Conservation (phyloP, 2,888 invertebrate species). For the Xestia c-nigrum region DNA sequence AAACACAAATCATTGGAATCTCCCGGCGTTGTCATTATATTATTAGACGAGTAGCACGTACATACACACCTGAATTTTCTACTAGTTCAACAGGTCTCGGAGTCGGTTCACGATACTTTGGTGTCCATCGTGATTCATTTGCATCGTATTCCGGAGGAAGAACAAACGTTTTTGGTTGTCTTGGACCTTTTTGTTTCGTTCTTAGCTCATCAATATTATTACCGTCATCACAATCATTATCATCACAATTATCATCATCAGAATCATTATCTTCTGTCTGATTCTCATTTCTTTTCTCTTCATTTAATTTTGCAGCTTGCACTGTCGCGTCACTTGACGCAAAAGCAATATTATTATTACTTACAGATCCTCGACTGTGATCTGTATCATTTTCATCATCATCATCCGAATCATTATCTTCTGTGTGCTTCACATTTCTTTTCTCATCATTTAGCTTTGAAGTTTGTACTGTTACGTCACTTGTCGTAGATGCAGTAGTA, state of each 20-base stretch:
- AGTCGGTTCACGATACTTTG: slow-evolving; percentile 8
- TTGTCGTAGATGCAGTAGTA: neutral
- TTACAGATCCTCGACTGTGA: too few species aligned
- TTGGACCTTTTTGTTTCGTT: neutral
- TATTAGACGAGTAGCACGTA: neutral
- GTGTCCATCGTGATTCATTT: slow-evolving; percentile 29
- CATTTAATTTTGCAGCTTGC: neutral
- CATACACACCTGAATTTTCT: slow-evolving; percentile 2
- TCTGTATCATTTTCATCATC: neutral
- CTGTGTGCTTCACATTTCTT: neutral
- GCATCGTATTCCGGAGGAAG: neutral
- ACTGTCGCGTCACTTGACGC: neutral
- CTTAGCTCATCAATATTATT: too few species aligned
- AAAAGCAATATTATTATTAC: neutral
- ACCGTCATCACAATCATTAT: neutral
- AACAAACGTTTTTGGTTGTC: neutral
- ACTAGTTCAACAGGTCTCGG: slow-evolving; percentile 16
- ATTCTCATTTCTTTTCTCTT: neutral
- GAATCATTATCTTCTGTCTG: neutral
- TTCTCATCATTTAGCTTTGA: neutral
- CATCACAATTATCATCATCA: neutral
- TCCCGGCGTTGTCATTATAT: neutral
- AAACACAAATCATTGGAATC: neutral
- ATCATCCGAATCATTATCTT: neutral
- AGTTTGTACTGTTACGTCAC: neutral